Percentiles rank a stretch among this genome's conserved stretches.
Evolutionary conservation across 2,797 vertebrate species (phyloP).

Genomic region (Botia kubotai): DNA sequence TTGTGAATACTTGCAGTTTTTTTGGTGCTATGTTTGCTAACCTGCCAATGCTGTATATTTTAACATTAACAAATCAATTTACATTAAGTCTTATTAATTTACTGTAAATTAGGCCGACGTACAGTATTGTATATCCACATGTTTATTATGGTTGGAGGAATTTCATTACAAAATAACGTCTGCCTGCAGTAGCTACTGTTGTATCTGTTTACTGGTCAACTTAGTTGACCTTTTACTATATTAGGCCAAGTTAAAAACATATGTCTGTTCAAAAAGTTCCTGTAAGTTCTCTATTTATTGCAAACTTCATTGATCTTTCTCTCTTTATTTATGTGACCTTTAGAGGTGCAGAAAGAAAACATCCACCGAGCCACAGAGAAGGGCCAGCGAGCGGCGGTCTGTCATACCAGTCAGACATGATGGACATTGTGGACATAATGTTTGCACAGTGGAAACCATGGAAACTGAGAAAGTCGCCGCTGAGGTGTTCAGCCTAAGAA

Average conservation of each 20-base stretch:
- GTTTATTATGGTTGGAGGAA: neutral
- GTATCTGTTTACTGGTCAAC: neutral
- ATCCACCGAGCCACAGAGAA: neutral
- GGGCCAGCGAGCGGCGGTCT: constrained; percentile 1
- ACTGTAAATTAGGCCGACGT: neutral
- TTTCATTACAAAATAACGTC: neutral
- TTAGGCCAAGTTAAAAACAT: neutral
- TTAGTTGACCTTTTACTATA: neutral
- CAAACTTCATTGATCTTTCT: constrained; percentile 37
- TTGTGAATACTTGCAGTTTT: constrained; percentile 1
- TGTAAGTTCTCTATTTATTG: constrained; percentile 1
- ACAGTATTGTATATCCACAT: neutral
- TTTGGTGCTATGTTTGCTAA: neutral
- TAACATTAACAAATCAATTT: neutral
- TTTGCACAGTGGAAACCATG: constrained; percentile 39
- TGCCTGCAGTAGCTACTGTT: neutral
- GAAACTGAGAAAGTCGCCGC: constrained; percentile 29
- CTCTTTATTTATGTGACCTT: constrained; percentile 30
- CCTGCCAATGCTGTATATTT: neutral
- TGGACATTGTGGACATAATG: constrained; percentile 33
- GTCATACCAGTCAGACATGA: constrained; percentile 18
- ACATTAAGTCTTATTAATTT: no score
- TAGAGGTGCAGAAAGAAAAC: constrained; percentile 7
- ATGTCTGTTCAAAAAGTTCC: neutral
- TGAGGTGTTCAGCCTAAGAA: constrained; percentile 13